These are phyloP conservation scores for Notodonta ziczac DNA, from an alignment of 2,888 invertebrate genomes.

Conservation along the genomic window DNA sequence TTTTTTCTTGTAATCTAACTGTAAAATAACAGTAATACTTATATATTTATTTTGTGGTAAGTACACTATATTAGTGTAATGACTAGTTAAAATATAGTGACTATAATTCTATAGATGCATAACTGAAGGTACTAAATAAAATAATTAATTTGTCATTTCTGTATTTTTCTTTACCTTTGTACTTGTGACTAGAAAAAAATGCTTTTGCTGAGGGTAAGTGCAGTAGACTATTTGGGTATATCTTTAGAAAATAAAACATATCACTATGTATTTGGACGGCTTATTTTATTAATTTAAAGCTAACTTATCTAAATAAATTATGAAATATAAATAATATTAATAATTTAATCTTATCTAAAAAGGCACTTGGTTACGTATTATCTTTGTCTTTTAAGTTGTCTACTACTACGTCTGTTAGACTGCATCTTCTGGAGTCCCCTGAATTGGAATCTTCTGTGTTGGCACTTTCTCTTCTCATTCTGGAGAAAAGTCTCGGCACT, in stretches of 20 bases:
- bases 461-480: conserved; percentile 71
- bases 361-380: conserved; percentile 67
- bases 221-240: neutral
- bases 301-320: conserved; percentile 40
- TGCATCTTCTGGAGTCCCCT: conserved; percentile 67
- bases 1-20: conserved; percentile 8
- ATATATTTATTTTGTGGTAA: conserved; percentile 62
- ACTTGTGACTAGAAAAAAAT: neutral
- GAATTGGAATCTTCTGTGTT: conserved; percentile 50
- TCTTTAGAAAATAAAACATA: conserved; percentile 30
- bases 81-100: conserved; percentile 54
- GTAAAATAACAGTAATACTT: conserved; percentile 18
- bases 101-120: conserved; percentile 61
- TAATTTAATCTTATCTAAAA: conserved; percentile 59
- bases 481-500: conserved; percentile 73
- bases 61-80: conserved; percentile 84
- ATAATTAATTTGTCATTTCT: conserved; percentile 28
- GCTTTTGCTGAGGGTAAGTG: neutral
- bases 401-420: conserved; percentile 79
- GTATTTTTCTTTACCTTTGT: conserved; percentile 15
- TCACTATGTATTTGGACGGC: conserved; percentile 55
- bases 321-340: conserved; percentile 53
- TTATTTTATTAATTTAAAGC: conserved; percentile 42
- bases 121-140: conserved; percentile 66
- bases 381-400: conserved; percentile 77